Evolutionary conservation across 2,888 invertebrate genomes (phyloP).

Genomic region (Aproaerema taeniolella): DNA sequence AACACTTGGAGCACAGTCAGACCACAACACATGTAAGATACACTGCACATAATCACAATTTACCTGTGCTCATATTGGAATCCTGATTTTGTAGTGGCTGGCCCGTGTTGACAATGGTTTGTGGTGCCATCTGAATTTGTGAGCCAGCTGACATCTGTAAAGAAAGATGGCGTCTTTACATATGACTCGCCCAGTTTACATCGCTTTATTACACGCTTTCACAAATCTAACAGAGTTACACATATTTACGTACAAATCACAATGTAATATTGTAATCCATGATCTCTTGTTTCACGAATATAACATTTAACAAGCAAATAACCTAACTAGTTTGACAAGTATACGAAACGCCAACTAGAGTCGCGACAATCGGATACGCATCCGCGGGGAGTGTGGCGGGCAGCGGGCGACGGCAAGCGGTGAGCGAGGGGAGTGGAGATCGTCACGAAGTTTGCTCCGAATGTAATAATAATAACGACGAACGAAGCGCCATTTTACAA

Average conservation of each 20-base stretch:
- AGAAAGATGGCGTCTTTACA: slow-evolving; percentile 78
- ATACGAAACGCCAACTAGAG: slow-evolving; percentile 62
- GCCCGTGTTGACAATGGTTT: slow-evolving; percentile 89
- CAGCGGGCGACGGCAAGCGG: slow-evolving; percentile 48
- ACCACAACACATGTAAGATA: slow-evolving; percentile 40
- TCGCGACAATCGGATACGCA: slow-evolving; percentile 76
- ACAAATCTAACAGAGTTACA: slow-evolving; percentile 13
- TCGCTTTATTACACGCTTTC: slow-evolving; percentile 32
- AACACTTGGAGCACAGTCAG: slow-evolving; percentile 56
- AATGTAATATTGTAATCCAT: slow-evolving; percentile 37
- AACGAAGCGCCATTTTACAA: slow-evolving; percentile 75
- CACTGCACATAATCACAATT: slow-evolving; percentile 65
- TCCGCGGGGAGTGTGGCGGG: slow-evolving; percentile 61
- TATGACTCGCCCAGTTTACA: slow-evolving; percentile 60
- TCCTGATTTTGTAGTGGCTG: slow-evolving; percentile 95
- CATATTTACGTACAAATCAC: slow-evolving; percentile 45
- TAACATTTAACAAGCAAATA: slow-evolving; percentile 48
- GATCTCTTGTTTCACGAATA: slow-evolving; percentile 40
- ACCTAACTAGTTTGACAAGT: slow-evolving; percentile 75
- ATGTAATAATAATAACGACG: slow-evolving; percentile 71
- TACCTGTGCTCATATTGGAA: slow-evolving; percentile 98
- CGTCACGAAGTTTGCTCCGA: slow-evolving; percentile 76
- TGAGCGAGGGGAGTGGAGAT: slow-evolving; percentile 59
- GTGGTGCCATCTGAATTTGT: slow-evolving; percentile 98
- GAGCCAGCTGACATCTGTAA: slow-evolving; percentile 97